Base-by-base conservation (phyloP, 2,113 vertebrate genomes). In the Silurus glanis region DNA sequence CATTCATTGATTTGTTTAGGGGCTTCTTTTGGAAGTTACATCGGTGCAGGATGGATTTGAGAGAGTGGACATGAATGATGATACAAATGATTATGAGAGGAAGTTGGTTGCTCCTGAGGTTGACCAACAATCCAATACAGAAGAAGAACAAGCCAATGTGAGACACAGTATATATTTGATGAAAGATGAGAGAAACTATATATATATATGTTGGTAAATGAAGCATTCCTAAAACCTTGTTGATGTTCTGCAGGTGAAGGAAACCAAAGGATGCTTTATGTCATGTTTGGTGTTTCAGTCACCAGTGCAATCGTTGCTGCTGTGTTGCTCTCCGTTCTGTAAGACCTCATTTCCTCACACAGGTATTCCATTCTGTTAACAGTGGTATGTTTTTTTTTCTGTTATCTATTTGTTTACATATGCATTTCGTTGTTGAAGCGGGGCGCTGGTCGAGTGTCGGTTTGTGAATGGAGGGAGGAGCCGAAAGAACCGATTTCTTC, bases 211-310 rank as follows among this genome's bases (percentile, higher is more conserved):
- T 69, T 28, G 16, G 12, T 66, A 14, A 51, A 19, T 23, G 6
- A 51, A n/a, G 3, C 5, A 4, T 28, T 6, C 37, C 28, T 45
- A 6, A 71, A 49, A 10, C 2, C 21, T 16, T 56, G n/a, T 28
- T 71, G 12, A 83, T 37, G 8, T 71, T 82, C 23, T 55, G 3
- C 64, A 83, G 82, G 82, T 71, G 13, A 83, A 82, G 7, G 9
- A 53, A 49, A 82, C n/a, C 14, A 82, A 14, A 28, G 59, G 14
- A 51, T 82, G 9, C 45, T 82, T n/a, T 53, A 49, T 66, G 47
- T 82, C 45, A 1, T 53, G 53, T 37, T 53, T 55, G 80, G 51
- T 23, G 21, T 67, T 53, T 67, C 45, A 47, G 58, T 81, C 58
- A 23, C 23, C 23, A 53, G 13, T 82, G 7, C 80, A 16, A 67